Evolutionary conservation across 2,888 invertebrate genomes (phyloP), one percentile per base, ranked within the genome.

Genomic region (Lymantria monacha): DNA sequence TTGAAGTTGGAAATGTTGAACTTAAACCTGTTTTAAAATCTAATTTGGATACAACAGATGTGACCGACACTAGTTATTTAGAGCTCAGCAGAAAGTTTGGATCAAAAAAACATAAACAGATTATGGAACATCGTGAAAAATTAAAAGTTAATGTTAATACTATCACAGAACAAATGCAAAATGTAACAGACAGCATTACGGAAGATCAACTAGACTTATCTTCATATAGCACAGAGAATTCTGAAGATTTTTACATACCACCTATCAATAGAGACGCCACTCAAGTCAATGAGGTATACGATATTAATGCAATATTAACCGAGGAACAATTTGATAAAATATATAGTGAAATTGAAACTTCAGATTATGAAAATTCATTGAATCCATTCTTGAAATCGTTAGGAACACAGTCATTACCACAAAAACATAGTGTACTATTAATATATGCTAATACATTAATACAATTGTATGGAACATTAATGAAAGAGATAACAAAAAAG

Each of bases 41-140:
- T 0, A 69, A 79, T 0, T 37, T 70, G 1, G 70, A 76, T 8
- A 47, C 68, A 0, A 47, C 74, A 0, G 68, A 75, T 8, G 31
- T 63, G 0, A 48, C 74, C 0, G 83, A 89, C 13, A 81, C 76
- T 0, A 85, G 80, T 14, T 65, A 73, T 42, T 66, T 85, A 15
- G 90, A 90, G 47, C 75, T 95, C 0, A 93, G 93, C 44, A 93
- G 93, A 64, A 91, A 93, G 59, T 95, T 95, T 68, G 94, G 94
- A 1, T 94, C 94, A 0, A 94, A 95, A 59, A 93, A 88, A 66
- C 84, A 85, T 0, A 94, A 93, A 69, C 78, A 93, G 60, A 77
- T 79, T 44, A 92, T 93, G 53, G 94, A 94, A 61, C 93, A 94
- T n/a, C 76, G 73, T 0, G 94, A 94, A 68, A 92, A 91, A 69